phyloP scores from a whole-genome alignment of 2,113 vertebrate species.

The Lutjanus erythropterus region DNA sequence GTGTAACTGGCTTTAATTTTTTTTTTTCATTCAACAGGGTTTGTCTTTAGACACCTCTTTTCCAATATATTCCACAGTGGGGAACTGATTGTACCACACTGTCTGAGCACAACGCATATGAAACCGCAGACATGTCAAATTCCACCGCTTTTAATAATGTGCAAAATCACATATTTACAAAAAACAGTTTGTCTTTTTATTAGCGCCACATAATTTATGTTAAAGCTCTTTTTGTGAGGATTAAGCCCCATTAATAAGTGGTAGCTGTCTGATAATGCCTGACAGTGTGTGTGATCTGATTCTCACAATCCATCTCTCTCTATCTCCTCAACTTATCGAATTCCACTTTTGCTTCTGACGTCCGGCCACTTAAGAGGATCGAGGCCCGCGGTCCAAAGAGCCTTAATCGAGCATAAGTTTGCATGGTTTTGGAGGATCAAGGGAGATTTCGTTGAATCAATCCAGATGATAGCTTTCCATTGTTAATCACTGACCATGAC shows the following conservation, averaged over 20 bases:
- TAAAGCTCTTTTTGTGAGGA: constrained; percentile 78
- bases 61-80: constrained; percentile 60
- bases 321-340: constrained; percentile 67
- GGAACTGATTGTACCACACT: constrained; percentile 34
- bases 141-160: constrained; percentile 25
- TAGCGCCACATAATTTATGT: constrained; percentile 52
- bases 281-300: constrained; percentile 63
- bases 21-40: constrained; percentile 76
- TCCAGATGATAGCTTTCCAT: constrained; percentile 82
- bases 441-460: constrained; percentile 83
- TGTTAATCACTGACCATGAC: constrained; percentile 82
- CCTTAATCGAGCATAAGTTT: constrained; percentile 81
- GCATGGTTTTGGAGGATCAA: constrained; percentile 79
- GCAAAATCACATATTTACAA: constrained; percentile 40
- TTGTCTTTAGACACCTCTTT: constrained; percentile 74
- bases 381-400: constrained; percentile 73
- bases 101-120: background rate
- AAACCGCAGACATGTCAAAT: constrained; percentile 28
- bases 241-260: constrained; percentile 77
- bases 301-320: constrained; percentile 75
- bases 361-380: constrained; percentile 83
- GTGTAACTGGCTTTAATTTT: constrained; percentile 83
- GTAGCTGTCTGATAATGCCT: constrained; percentile 71
- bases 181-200: constrained; percentile 61
- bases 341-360: constrained; percentile 70